Base-by-base conservation (phyloP, 2,888 invertebrate genomes). In the Meghimatium bilineatum region DNA sequence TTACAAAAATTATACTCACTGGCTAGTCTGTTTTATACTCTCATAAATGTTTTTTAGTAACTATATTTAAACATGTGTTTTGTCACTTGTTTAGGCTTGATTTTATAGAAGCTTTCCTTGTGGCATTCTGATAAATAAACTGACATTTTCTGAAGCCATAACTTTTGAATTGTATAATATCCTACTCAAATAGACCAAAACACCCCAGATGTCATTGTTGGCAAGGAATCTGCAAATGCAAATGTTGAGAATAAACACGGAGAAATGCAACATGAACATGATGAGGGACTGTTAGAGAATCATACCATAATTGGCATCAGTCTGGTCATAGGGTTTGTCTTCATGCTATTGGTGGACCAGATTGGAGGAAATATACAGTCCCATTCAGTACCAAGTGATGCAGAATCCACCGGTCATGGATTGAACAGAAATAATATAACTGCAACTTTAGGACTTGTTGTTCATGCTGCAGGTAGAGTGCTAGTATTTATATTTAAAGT, bases 301-400 rank as follows among this genome's bases (percentile, higher is more conserved):
- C 96, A 97, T 92, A 95, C 96, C 5, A 95, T 96, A 81, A 98
- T 99, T 90, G 99, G 99, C 8, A 95, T 98, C 86, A 97, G 98
- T 36, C 95, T 99, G 85, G 97, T 99, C 26, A 94, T 97, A 83
- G 99, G 99, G 26, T 99, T 99, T 93, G 96, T 99, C 63, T 97
- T 99, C 93, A 99, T 99, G 99, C 95, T 99, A 87, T 94, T 99
- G 23, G 96, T 99, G 0, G 99, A 99, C 94, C 98, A 99, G 93
- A 94, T 95, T 87, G 93, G 94, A 26, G 91, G 92, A 12, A 90
- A 89, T 38, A 66, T 81, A 12, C 91, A 92, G 74, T 85, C 88
- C 26, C 91, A 91, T 85, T 86, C 87, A 20, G 81, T 86, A 38
- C 26, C 89, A 32, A 20, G 34, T 29, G 94, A 94, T 92, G 85